These are phyloP conservation scores for Heliconius congener DNA, from an alignment of 1,140 invertebrate genomes.

Conservation along the genomic window DNA sequence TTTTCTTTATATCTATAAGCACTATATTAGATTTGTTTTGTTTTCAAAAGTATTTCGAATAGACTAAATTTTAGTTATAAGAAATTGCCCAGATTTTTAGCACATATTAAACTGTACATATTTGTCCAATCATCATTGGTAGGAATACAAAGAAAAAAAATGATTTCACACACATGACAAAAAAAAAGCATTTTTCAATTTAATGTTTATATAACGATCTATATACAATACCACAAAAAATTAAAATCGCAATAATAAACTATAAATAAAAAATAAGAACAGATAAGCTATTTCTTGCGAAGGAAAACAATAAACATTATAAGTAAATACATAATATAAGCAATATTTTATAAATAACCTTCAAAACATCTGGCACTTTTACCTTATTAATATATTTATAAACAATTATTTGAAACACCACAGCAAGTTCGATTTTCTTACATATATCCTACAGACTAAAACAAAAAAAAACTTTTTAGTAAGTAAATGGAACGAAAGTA, in stretches of 20 bases:
- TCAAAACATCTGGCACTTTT: slow-evolving; percentile 41
- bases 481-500: not conserved
- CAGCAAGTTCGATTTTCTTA: slow-evolving; percentile 1
- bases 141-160: not conserved
- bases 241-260: not conserved
- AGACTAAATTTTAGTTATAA: not conserved
- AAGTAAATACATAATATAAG: slow-evolving; percentile 3
- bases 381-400: slow-evolving; percentile 24
- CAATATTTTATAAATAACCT: slow-evolving; percentile 15
- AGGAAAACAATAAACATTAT: not conserved
- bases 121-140: not conserved
- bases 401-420: slow-evolving; percentile 25
- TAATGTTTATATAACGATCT: not conserved
- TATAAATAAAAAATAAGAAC: not conserved
- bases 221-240: not conserved
- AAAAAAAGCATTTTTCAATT: not conserved
- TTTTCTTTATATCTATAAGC: slow-evolving; percentile 27
- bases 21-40: slow-evolving; percentile 2
- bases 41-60: not conserved
- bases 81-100: not conserved
- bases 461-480: not conserved
- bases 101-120: not conserved
- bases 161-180: not conserved
- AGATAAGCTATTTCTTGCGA: not conserved
- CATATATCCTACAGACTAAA: not conserved